Evolutionary conservation across 2,797 vertebrate species (phyloP).

Genomic region (Simalia tracyae): DNA sequence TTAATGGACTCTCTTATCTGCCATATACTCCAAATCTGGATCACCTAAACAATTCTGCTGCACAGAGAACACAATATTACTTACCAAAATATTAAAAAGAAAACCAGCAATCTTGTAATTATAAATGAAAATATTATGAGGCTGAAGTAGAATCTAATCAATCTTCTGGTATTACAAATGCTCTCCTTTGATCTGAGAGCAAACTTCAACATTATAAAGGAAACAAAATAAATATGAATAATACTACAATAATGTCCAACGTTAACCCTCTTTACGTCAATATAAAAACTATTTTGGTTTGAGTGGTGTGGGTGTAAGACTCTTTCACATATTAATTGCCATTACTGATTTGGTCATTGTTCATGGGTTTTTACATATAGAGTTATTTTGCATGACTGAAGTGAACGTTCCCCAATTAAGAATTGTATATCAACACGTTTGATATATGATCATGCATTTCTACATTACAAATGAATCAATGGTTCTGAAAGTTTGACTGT

Average conservation of each 20-base stretch:
- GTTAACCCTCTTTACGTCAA: constrained; percentile 52
- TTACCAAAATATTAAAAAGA: constrained; percentile 3
- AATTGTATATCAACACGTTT: constrained; percentile 24
- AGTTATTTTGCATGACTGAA: constrained; percentile 46
- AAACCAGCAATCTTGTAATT: not conserved
- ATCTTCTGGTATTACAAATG: constrained; percentile 14
- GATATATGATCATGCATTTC: constrained; percentile 31
- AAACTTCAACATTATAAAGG: constrained; percentile 23
- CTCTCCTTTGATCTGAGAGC: not conserved
- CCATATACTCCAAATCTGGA: not conserved
- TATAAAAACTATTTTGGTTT: constrained; percentile 56
- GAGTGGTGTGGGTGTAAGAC: constrained; percentile 40
- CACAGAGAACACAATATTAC: not conserved
- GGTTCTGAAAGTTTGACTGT: constrained; percentile 19
- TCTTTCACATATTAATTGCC: constrained; percentile 58
- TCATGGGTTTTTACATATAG: constrained; percentile 49
- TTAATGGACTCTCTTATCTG: not conserved
- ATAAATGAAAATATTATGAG: not conserved
- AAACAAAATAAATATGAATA: constrained; percentile 43
- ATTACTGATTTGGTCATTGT: constrained; percentile 57
- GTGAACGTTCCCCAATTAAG: constrained; percentile 29
- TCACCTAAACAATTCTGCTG: not conserved
- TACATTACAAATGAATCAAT: constrained; percentile 38
- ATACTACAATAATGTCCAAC: constrained; percentile 30
- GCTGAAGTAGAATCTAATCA: constrained; percentile 1